These are phyloP conservation scores for Phaethon lepturus DNA, from an alignment of 2,113 vertebrate species.

Conservation along the genomic window DNA sequence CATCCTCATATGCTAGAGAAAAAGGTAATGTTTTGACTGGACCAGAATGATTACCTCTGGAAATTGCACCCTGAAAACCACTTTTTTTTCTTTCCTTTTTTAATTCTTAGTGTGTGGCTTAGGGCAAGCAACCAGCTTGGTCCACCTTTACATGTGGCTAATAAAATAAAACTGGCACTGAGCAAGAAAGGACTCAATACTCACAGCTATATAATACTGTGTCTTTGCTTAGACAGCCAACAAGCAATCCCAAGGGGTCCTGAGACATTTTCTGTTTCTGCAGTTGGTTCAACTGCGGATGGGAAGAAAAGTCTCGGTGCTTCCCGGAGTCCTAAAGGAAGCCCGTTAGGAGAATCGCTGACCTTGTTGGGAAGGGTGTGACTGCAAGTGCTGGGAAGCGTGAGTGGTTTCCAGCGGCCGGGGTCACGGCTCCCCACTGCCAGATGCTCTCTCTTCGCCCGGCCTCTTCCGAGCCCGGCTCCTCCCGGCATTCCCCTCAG, in stretches of 20 bases:
- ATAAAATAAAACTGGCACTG: neutral
- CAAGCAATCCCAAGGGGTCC: neutral
- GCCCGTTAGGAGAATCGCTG: neutral
- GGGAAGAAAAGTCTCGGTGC: neutral
- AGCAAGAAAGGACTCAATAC: neutral
- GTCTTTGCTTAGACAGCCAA: neutral
- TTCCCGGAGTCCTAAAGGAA: neutral
- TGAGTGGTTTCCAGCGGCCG: neutral
- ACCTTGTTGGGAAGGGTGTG: neutral
- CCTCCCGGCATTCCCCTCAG: neutral
- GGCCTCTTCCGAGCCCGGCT: fast-evolving
- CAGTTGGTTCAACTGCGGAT: neutral
- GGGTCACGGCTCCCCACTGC: fast-evolving
- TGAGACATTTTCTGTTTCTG: neutral
- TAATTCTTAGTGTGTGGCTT: neutral
- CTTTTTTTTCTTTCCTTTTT: neutral
- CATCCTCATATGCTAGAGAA: neutral
- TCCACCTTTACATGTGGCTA: neutral
- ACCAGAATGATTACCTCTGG: neutral
- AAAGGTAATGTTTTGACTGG: neutral
- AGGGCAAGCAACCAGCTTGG: neutral
- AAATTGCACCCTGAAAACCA: neutral
- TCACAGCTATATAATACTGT: neutral
- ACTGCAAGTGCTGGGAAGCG: neutral
- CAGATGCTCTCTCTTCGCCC: neutral